Base-by-base conservation (phyloP, 2,888 invertebrate genomes). In the Drosophila buzzatii region DNA sequence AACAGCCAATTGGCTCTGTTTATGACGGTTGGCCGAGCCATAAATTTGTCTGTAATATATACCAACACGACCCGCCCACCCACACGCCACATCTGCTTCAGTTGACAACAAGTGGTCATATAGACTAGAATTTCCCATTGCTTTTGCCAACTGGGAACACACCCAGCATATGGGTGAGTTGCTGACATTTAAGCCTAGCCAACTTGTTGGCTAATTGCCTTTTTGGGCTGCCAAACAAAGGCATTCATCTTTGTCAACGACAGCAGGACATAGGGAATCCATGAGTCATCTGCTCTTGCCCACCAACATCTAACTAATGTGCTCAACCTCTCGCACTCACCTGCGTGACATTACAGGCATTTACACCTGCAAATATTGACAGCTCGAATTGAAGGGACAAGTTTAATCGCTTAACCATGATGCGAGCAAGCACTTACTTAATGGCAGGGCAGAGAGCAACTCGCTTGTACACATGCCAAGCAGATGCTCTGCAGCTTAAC, bases 201-300 rank as follows among this genome's bases (percentile, higher is more conserved):
- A 69, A 67, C 79, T 67, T 73, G 58, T 61, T 70, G 75, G 68
- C 73, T 82, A 80, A 85, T 82, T 83, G 79, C 74, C 67, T 57
- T 71, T 74, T 73, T n/a, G 49, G 62, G 47, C 58, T 67, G 67
- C 62, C 65, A 80, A 73, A 33, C 49, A 33, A 60, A 47, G 45
- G 59, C 82, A 86, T 87, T 87, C 81, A 80, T 85, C 87, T 81
- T 70, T 85, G 85, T 85, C 87, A 84, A 49, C 49, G 58, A 33
- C 55, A 60, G 61, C 64, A 49, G 62, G 60, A 44, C 49, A 57
- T 23, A 56, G 27, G 57, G 51, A 51, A 10, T 37, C 44, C 39
- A 63, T 67, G 74, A 62, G 67, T 77, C 78, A 78, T 60, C 55
- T 53, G 51, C 55, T 56, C 55, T 52, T 9, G 8, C 23, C 14